Evolutionary conservation across 2,113 vertebrate species (phyloP), one percentile per base, ranked within the genome.

Genomic region (Phalacrocorax brasilianus): DNA sequence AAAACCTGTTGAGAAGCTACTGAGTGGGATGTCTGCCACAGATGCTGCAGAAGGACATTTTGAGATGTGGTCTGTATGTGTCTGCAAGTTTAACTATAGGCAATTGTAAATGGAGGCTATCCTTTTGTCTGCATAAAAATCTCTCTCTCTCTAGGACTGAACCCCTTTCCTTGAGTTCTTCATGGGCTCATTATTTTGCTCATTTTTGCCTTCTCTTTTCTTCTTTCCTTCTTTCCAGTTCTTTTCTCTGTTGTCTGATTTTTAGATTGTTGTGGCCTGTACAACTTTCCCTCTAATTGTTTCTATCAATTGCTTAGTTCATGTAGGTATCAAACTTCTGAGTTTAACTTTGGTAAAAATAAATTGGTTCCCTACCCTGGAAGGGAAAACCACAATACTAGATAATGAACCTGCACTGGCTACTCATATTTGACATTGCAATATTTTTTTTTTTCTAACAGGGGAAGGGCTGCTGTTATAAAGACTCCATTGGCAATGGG

Each of bases 341-440:
- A 56, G 49, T 59, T 78, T 72, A 81, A 91, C 65, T 94, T 93
- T 72, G 27, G 61, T 85, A 85, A 75, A 91, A 95, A 95, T 81
- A 95, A 91, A 94, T 85, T 95, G 18, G 20, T 89, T 91, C n/a
- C 40, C 33, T 85, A 55, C 12, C 22, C 33, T 93, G 35, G 19
- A 91, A 87, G 33, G 19, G 35, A 81, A 91, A 82, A 74, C 9
- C 5, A 2, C 19, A 75, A n/a, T 27, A n/a, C 26, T 59, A 59
- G 61, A 63, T 93, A 95, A 94, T 89, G 89, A 95, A 87, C 35
- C 42, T 91, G 23, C 23, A 47, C 44, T 56, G 59, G 23, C 22
- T 82, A 68, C 73, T 92, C 52, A 65, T 26, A 78, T 72, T 35
- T 91, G 66, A 95, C 73, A 86, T 74, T 88, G 30, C 47, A 17